Evolutionary conservation across 2,113 vertebrate genomes (phyloP), one percentile per base, ranked within the genome.

Genomic region (Apodemus sylvaticus): DNA sequence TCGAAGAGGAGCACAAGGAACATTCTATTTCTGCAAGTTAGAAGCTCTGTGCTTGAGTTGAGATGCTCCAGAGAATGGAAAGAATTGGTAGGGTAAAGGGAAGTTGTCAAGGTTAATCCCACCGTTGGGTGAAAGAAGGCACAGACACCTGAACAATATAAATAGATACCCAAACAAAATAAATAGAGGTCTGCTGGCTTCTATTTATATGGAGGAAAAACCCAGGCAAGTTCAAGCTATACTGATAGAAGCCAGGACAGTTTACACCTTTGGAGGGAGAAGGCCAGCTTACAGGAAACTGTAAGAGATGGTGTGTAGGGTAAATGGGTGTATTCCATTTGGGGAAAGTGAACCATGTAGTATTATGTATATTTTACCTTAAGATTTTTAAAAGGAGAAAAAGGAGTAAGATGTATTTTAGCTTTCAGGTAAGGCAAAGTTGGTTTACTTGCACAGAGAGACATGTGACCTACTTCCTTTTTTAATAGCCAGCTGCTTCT

Each of bases 401-500:
- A 42, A 83, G n/a, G 26, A 74, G 45, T 55, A 42, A 45, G n/a
- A 76, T 39, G 1, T 58, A 55, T 85, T 60, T 83, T 64, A 92
- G 64, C 45, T 16, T 79, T 39, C 62, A 77, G 71, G 53, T 53
- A 85, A 96, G 87, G 53, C 29, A 60, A 39, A 85, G 39, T 45
- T 39, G 29, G 24, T 89, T 90, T 89, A 42, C 70, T 77, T 91
- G 39, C 11, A 79, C 73, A 53, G 55, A 74, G 71, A 68, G 85
- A 92, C 26, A 24, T 22, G 51, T 48, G 34, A 82, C 74, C 76
- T 66, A 48, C 58, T 89, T 92, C 26, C 62, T 58, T 96, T 88
- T 96, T 62, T n/a, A 90, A 94, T 90, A 53, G 45, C 66, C n/a
- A 55, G 9, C 91, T 64, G 42, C 86, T 82, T 48, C 48, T 14